Evolutionary conservation across 2,797 vertebrate genomes (phyloP), one percentile per base, ranked within the genome.

Genomic region (Lepidocolaptes lacrymiger): DNA sequence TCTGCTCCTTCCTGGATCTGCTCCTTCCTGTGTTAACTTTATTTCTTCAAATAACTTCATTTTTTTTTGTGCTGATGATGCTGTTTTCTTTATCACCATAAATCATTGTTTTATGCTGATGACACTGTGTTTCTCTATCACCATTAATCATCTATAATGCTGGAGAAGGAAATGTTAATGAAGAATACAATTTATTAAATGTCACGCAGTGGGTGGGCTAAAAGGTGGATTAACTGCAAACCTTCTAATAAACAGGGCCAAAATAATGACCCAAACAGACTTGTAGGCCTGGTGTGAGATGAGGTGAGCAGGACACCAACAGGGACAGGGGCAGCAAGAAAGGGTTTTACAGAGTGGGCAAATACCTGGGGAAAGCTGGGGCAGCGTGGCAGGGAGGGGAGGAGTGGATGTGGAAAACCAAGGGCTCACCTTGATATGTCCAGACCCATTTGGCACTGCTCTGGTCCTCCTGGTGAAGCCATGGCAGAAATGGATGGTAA

Each of bases 81-180:
- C 67, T 34, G 30, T 64, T 94, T 93, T 85, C 80, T 85, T 94
- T 77, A 91, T 96, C 64, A 74, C 51, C 81, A 96, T 97, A 96
- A 95, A 96, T 97, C 96, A 97, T 81, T 79, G 68, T 62, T 95
- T 95, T 92, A 88, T 94, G 93, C 93, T 95, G 96, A 95, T 95
- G 94, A 89, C 91, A 94, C 43, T 46, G 56, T 90, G 71, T 92
- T 95, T 85, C 87, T 93, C 61, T 85, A 89, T 95, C 36, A 62
- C 81, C 81, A 96, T 96, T 95, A 95, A 96, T 97, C 94, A 95
- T 89, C 54, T 77, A 49, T 89, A 91, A 92, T 49, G 34, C 78
- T 83, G 37, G 72, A 94, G 91, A 95, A 74, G 51, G 72, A 95
- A 88, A 83, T 81, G 87, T 92, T 95, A 94, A 95, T 93, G 88